These are phyloP conservation scores for Ailurus styani DNA, from an alignment of 2,113 vertebrate species.

Conservation along the genomic window DNA sequence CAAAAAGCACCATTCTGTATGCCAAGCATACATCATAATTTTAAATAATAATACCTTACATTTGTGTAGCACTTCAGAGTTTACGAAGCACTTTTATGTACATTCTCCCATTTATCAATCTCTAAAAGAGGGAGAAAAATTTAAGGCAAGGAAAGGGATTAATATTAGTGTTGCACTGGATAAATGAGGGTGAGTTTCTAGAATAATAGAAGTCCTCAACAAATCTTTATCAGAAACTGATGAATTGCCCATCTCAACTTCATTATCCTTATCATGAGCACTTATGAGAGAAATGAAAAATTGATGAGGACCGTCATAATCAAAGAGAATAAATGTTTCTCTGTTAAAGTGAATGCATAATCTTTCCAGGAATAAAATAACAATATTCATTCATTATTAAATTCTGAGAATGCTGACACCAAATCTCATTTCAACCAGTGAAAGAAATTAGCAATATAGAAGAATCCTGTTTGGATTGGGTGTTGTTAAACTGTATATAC, in stretches of 20 bases:
- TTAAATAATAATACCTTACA: slow-evolving; percentile 45
- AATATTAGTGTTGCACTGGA: slow-evolving; percentile 14
- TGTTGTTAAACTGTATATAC: background rate
- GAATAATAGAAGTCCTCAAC: slow-evolving; percentile 33
- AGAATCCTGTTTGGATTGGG: background rate
- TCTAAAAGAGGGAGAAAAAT: slow-evolving; percentile 44
- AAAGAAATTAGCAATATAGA: background rate
- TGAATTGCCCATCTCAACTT: slow-evolving; percentile 58
- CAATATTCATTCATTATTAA: slow-evolving; percentile 75
- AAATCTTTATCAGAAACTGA: slow-evolving; percentile 66
- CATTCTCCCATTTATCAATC: slow-evolving; percentile 51
- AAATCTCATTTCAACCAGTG: slow-evolving; percentile 9
- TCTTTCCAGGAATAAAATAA: slow-evolving; percentile 70
- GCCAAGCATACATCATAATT: slow-evolving; percentile 31
- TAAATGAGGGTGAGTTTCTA: slow-evolving; percentile 30
- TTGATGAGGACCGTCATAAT: slow-evolving; percentile 70
- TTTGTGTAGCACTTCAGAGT: slow-evolving; percentile 43
- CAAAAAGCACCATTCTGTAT: slow-evolving; percentile 25
- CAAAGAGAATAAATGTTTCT: slow-evolving; percentile 72
- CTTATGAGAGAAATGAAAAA: slow-evolving; percentile 70
- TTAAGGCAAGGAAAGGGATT: slow-evolving; percentile 25
- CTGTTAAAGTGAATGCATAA: slow-evolving; percentile 68
- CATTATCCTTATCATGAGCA: slow-evolving; percentile 68
- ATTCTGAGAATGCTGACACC: slow-evolving; percentile 43
- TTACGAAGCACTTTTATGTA: slow-evolving; percentile 31